Evolutionary conservation across 1,140 invertebrate species (phyloP).

Genomic region (Solenopsis fugax): DNA sequence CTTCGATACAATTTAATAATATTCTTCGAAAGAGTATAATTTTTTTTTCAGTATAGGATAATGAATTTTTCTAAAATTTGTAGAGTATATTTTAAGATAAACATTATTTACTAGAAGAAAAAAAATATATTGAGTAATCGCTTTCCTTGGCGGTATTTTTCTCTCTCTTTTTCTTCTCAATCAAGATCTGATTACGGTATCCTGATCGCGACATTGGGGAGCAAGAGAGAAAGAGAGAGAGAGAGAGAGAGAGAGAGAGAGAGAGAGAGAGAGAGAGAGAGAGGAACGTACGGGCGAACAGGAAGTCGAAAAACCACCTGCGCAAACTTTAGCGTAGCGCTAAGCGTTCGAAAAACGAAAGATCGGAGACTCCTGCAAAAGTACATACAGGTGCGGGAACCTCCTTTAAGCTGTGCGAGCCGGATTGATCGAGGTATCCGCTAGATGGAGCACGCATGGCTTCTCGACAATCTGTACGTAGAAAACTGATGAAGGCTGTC

Average conservation of each 20-base stretch:
- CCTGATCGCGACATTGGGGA: neutral
- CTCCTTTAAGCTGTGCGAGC: neutral
- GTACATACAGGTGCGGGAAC: neutral
- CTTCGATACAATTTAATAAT: too few relatives aligned
- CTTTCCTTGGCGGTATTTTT: neutral
- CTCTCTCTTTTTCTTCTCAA: conserved; percentile 51
- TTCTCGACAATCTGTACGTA: neutral
- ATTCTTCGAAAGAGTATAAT: too few relatives aligned
- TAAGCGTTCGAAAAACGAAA: conserved; percentile 10
- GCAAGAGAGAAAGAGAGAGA: conserved; percentile 31
- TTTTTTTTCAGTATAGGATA: too few relatives aligned
- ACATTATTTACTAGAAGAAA: too few relatives aligned
- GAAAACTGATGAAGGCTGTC: neutral
- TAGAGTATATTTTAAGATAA: too few relatives aligned
- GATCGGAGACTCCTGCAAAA: neutral
- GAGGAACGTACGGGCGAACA: conserved; percentile 12
- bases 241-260: conserved; percentile 34
- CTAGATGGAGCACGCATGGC: conserved; percentile 16
- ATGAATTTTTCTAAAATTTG: too few relatives aligned
- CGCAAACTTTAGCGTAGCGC: neutral
- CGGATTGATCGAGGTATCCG: conserved; percentile 15
- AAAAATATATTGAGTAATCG: too few relatives aligned
- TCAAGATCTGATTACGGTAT: conserved; percentile 78
- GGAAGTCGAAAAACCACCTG: conserved; percentile 16
- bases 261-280: conserved; percentile 38